Conservation (phyloP, 2,888 invertebrate species). For the Trichacis sp. region DNA sequence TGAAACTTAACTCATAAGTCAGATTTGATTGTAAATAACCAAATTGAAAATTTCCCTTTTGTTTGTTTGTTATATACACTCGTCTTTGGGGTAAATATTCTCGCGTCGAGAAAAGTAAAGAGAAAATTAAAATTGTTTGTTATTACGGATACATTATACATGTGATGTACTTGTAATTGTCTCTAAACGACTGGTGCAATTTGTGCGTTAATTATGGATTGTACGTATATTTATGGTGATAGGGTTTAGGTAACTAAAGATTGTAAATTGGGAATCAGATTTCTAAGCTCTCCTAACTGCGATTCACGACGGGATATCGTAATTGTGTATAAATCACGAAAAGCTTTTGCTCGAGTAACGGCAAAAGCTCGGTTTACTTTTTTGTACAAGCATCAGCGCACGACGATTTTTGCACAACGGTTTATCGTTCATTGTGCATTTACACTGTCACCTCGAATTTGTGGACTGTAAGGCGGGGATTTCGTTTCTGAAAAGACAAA, state of each 20-base stretch:
- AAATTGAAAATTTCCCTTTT: slow-evolving; percentile 28
- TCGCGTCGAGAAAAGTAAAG: not conserved
- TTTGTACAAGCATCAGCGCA: slow-evolving; percentile 2
- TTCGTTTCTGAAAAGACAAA: too few species aligned
- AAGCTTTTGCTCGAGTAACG: slow-evolving; percentile 52
- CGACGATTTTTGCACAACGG: slow-evolving; percentile 1
- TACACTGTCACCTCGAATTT: too few species aligned
- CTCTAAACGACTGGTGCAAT: not conserved
- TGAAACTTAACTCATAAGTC: not conserved
- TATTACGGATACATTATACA: too few species aligned
- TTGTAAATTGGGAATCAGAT: slow-evolving; percentile 46
- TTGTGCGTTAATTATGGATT: not conserved
- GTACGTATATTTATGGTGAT: slow-evolving; percentile 4
- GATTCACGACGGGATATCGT: slow-evolving; percentile 47
- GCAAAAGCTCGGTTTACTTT: not conserved
- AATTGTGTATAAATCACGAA: slow-evolving; percentile 33
- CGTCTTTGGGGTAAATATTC: not conserved
- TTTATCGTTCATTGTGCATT: too few species aligned
- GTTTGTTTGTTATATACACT: too few species aligned
- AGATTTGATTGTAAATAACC: slow-evolving; percentile 30
- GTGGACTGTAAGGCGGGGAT: too few species aligned
- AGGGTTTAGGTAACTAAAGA: not conserved
- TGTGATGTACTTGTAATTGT: not conserved
- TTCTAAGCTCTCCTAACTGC: slow-evolving; percentile 44
- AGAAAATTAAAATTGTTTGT: too few species aligned